These are phyloP conservation scores for Drosophila crucigera DNA, from an alignment of 2,888 invertebrate species.

Conservation along the genomic window DNA sequence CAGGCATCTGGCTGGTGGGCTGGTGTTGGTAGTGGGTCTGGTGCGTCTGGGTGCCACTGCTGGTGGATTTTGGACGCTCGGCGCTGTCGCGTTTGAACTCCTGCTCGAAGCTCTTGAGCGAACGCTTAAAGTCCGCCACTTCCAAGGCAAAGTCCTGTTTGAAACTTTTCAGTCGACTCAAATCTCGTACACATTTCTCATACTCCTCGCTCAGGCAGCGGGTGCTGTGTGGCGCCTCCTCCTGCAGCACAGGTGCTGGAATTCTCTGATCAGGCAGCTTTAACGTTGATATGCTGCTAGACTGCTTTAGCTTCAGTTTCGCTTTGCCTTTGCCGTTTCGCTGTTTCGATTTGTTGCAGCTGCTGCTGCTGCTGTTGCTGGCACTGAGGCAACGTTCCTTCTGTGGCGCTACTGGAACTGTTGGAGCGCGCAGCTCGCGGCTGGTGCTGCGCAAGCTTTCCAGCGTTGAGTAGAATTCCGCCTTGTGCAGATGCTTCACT, in stretches of 20 bases:
- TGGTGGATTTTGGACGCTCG: slow-evolving; percentile 56
- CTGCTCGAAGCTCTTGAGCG: slow-evolving; percentile 68
- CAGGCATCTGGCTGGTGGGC: slow-evolving; percentile 21
- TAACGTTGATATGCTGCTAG: neutral
- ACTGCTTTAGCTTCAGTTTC: slow-evolving; percentile 23
- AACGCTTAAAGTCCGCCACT: slow-evolving; percentile 71
- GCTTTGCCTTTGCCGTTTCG: slow-evolving; percentile 41
- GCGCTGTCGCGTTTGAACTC: slow-evolving; percentile 58
- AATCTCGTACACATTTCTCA: slow-evolving; percentile 65
- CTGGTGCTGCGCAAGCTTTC: slow-evolving; percentile 85
- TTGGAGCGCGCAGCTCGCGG: slow-evolving; percentile 67
- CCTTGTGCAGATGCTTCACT: slow-evolving; percentile 90
- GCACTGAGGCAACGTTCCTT: slow-evolving; percentile 54
- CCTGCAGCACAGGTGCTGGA: neutral
- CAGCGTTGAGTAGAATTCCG: slow-evolving; percentile 91
- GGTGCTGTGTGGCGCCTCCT: slow-evolving; percentile 29
- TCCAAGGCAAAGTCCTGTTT: slow-evolving; percentile 73
- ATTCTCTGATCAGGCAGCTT: slow-evolving; percentile 44
- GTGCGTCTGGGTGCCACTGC: slow-evolving; percentile 47
- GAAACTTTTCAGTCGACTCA: slow-evolving; percentile 64
- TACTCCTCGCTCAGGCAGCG: slow-evolving; percentile 67
- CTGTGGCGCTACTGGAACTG: neutral
- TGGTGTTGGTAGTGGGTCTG: neutral
- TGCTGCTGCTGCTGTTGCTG: slow-evolving; percentile 31
- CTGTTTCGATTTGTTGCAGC: slow-evolving; percentile 56